Evolutionary conservation across 1,140 invertebrate genomes (phyloP).

Genomic region (Amphibalanus amphitrite): DNA sequence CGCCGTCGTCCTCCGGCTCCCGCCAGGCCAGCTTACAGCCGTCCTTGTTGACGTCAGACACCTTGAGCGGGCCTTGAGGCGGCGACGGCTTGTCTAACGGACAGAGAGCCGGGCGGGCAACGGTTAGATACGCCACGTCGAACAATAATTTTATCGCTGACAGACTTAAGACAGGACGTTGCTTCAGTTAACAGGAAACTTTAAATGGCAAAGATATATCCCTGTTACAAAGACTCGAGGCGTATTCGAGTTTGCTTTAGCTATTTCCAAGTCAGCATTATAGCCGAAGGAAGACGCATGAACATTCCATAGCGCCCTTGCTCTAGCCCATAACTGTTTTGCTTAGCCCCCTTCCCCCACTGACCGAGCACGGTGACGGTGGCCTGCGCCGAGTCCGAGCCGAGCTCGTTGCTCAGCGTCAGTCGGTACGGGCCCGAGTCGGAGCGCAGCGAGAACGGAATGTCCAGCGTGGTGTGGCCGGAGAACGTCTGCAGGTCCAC

Average conservation of each 20-base stretch:
- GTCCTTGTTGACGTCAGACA: conserved; percentile 73
- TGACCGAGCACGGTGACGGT: conserved; percentile 74
- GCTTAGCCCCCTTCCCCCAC: conserved; percentile 30
- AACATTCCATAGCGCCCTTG: no score
- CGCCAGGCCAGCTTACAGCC: conserved; percentile 70
- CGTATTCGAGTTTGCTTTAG: no score
- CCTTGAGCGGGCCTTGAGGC: conserved; percentile 69
- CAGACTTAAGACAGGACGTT: no score
- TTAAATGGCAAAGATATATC: no score
- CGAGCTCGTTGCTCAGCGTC: conserved; percentile 67
- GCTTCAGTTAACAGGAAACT: no score
- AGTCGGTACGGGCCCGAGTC: conserved; percentile 72
- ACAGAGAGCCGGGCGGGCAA: no score
- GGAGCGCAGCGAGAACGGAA: conserved; percentile 57
- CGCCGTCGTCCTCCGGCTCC: conserved; percentile 70
- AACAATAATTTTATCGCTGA: no score
- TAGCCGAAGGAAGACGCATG: no score
- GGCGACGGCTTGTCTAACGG: conserved; percentile 55
- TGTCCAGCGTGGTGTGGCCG: conserved; percentile 65
- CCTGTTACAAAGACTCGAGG: no score
- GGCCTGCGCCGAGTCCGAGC: conserved; percentile 57
- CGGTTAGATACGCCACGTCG: no score
- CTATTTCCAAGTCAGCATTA: no score
- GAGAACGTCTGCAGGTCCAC: conserved; percentile 52
- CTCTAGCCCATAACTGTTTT: no score